phyloP scores from a whole-genome alignment of 2,113 vertebrate species.

The Hiodon tergisus region DNA sequence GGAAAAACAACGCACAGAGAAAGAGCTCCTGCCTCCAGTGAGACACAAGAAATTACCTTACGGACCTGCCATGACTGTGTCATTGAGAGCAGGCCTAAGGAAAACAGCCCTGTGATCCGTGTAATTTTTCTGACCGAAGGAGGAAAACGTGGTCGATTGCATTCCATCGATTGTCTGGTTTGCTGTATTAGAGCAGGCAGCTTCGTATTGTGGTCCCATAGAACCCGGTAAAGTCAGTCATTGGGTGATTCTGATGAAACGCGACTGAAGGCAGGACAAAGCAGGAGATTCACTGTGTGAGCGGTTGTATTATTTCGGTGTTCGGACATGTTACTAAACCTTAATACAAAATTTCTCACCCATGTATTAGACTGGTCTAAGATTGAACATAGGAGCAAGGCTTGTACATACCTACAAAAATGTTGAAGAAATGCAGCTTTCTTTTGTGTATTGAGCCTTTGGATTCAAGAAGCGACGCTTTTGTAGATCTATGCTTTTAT shows the following conservation, averaged over 20 bases:
- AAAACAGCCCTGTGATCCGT: not conserved
- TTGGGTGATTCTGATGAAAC: not conserved
- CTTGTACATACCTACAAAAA: not conserved
- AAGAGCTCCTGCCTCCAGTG: not conserved
- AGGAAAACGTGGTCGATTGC: not conserved
- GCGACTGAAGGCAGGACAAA: no score
- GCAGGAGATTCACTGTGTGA: not conserved
- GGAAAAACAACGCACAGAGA: not conserved
- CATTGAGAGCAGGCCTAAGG: not conserved
- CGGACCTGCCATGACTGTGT: not conserved
- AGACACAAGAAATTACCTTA: constrained; percentile 3
- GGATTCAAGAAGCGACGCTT: not conserved
- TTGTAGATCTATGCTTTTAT: no score
- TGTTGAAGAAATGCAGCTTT: not conserved
- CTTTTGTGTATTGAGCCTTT: constrained; percentile 3
- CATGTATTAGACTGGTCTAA: not conserved
- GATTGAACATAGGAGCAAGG: not conserved
- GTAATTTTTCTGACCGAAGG: not conserved
- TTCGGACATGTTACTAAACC: not conserved
- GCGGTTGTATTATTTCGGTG: not conserved
- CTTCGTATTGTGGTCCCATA: not conserved
- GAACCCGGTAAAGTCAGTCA: not conserved
- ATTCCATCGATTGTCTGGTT: not conserved
- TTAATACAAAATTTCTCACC: not conserved
- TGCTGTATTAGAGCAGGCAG: not conserved